Conservation (phyloP, 2,797 vertebrate genomes). For the Meda fulgida region DNA sequence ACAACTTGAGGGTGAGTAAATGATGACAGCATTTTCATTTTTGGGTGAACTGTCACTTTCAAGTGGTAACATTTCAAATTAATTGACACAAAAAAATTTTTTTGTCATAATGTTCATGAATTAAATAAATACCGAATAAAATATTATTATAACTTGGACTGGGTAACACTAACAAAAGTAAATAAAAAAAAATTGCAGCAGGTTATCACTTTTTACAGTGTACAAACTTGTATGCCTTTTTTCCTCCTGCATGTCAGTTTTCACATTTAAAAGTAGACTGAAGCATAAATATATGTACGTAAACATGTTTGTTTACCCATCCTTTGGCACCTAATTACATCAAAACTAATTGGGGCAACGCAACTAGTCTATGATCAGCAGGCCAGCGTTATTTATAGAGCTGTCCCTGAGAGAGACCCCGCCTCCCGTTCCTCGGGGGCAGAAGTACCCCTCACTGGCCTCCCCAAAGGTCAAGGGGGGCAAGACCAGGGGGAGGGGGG, state of each 20-base stretch:
- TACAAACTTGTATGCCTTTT: not conserved
- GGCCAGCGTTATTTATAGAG: conserved; percentile 36
- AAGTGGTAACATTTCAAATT: not conserved
- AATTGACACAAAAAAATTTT: not conserved
- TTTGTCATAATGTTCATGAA: not conserved
- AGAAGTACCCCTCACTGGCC: conserved; percentile 32
- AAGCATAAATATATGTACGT: not conserved
- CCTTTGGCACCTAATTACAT: conserved; percentile 27
- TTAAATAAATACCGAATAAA: not conserved
- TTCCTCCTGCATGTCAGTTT: not conserved
- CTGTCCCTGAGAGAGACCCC: conserved; percentile 12
- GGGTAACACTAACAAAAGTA: not conserved
- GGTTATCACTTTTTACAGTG: not conserved
- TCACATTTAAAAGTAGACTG: not conserved
- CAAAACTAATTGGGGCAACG: not conserved
- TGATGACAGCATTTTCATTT: no score
- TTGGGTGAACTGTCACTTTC: no score
- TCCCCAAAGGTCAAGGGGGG: conserved; percentile 50
- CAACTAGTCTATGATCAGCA: conserved; percentile 30
- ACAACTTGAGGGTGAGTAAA: no score
- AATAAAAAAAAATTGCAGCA: not conserved
- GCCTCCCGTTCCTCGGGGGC: conserved; percentile 22
- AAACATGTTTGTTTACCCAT: not conserved
- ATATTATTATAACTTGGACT: not conserved
- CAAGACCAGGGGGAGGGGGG: conserved; percentile 58